Percentiles rank a stretch among this genome's conserved stretches.
Evolutionary conservation across 2,888 invertebrate genomes (phyloP).

Genomic region (Andricus quercusramuli): DNA sequence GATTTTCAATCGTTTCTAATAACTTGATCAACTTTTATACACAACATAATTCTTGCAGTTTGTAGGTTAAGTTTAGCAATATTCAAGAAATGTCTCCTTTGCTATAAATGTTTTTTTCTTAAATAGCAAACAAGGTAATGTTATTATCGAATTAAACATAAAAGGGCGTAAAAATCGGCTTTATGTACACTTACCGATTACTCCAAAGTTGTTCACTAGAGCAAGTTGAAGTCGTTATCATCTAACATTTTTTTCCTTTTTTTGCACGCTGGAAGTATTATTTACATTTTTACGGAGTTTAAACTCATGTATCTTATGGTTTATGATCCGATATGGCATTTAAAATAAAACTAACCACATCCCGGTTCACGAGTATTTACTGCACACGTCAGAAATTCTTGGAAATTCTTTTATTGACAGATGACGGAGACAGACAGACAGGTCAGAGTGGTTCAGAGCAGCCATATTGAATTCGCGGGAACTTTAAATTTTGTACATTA

Average conservation of each 20-base stretch:
- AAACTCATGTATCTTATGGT: not conserved
- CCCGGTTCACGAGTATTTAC: slow-evolving; percentile 8
- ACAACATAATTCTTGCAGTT: not conserved
- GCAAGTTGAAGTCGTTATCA: not conserved
- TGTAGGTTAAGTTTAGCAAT: not conserved
- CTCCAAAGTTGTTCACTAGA: not conserved
- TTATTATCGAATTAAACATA: not conserved
- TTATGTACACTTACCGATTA: slow-evolving; percentile 1
- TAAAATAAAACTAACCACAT: not conserved
- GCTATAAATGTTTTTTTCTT: not conserved
- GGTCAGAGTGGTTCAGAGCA: not conserved
- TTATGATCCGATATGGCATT: not conserved
- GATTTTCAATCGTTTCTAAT: too few relatives aligned
- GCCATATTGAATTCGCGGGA: slow-evolving; percentile 19
- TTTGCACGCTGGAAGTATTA: not conserved
- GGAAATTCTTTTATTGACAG: not conserved
- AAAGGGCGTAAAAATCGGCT: not conserved
- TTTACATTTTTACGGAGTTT: slow-evolving; percentile 4
- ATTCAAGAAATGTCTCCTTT: not conserved
- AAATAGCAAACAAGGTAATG: not conserved
- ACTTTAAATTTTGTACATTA: not conserved
- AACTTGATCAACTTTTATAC: too few relatives aligned
- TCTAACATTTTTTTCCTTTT: not conserved
- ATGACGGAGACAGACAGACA: not conserved
- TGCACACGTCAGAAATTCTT: slow-evolving; percentile 1